Evolutionary conservation across 2,113 vertebrate genomes (phyloP), one percentile per base, ranked within the genome.

Genomic region (Amia ocellicauda): DNA sequence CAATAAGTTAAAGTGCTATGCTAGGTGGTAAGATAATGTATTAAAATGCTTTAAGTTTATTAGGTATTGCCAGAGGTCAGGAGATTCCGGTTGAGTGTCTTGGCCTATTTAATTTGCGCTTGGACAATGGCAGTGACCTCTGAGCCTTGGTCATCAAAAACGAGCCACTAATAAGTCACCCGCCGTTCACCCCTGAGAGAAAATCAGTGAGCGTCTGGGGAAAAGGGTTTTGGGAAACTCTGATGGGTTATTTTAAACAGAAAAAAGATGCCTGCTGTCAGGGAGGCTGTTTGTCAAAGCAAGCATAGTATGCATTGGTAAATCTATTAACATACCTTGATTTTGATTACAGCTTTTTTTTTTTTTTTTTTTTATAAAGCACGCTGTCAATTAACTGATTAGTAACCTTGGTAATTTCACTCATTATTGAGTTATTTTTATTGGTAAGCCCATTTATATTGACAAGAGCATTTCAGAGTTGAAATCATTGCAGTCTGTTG

Each of bases 41-140:
- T 83, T 85, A 79, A 85, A 80, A 76, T 80, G 82, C 78, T 80
- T 83, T 54, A 75, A 80, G 85, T 86, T 92, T 89, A 86, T 91
- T 89, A 85, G 80, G 81, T 77, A 79, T 73, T 85, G 86, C 85
- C 88, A 79, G 77, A 87, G 89, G 87, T 91, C 90, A 88, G 75
- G 70, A 31, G 52, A 61, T 76, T 81, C 74, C 60, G 67, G 74
- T 76, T 59, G 66, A 60, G 76, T 80, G 76, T 40, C 56, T 63
- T 43, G 53, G 65, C 60, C 24, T 45, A 24, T 52, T 27, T 29
- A 50, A 49, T 52, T 28, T 62, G 27, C 19, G 19, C 26, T n/a
- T 11, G 40, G 54, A 58, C 40, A 43, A 4, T 45, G 49, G 36
- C 29, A 16, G 36, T 50, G 56, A 52, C 47, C 55, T 26, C 19